Base-by-base conservation (phyloP, 2,888 invertebrate genomes). In the Laothoe populi region DNA sequence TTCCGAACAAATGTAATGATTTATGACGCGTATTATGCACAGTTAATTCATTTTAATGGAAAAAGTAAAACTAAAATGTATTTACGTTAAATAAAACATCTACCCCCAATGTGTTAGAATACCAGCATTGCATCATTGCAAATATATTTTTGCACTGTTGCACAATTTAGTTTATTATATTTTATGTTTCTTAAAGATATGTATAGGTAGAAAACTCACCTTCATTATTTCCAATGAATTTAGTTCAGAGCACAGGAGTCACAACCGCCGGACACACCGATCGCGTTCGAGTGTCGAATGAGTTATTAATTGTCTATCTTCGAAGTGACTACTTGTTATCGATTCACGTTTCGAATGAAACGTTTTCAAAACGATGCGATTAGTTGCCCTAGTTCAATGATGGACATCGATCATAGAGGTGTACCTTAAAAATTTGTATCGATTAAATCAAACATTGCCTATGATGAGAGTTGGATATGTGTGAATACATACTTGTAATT, bases 261-360 rank as follows among this genome's bases (percentile, higher is more conserved):
- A 59, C 45, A 19, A 24, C 35, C 53, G 31, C 19, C 35, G 53
- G 53, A 59, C 66, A 61, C 68, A 63, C 64, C 19, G 67, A 19
- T 66, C 64, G 70, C 64, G 69, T 63, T 62, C 69, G 64, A 60
- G 71, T 70, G 66, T 59, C 61, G 71, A 74, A 72, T 74, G 74
- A 72, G 64, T 64, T 63, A 64, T 59, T 72, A 73, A 70, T 66
- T 69, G 65, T 60, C 59, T 58, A 64, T 66, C 64, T 58, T 23
- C 62, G 46, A 26, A 44, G n/a, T 24, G 5, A 40, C 42, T 48
- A 46, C 53, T 65, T 46, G 45, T 45, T 66, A 63, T 66, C 73
- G 72, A 67, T 72, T 68, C 66, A 71, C 68, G 66, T 63, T 64
- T 66, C 40, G 11, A 58, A 64, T 63, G 31, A 62, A 62, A 53